These are phyloP conservation scores for Osmerus mordax DNA, from an alignment of 2,113 vertebrate species.

Conservation along the genomic window DNA sequence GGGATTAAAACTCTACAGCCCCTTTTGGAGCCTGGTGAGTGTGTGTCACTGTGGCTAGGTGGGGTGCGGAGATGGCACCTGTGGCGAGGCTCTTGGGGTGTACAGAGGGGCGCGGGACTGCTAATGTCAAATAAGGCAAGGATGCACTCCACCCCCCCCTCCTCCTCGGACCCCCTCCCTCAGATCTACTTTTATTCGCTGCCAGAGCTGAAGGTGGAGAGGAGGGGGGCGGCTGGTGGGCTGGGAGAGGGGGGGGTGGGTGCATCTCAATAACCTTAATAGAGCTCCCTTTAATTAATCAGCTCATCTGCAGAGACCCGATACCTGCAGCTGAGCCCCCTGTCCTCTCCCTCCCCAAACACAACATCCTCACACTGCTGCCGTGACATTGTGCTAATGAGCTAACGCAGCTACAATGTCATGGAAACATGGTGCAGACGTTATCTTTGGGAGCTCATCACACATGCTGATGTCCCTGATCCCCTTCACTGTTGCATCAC, in stretches of 20 bases:
- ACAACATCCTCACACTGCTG: conserved; percentile 41
- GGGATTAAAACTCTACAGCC: conserved; percentile 65
- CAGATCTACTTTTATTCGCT: conserved; percentile 51
- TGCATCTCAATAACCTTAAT: conserved; percentile 72
- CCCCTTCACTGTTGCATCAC: conserved; percentile 59
- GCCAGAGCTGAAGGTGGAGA: conserved; percentile 44
- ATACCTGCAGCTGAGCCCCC: conserved; percentile 67
- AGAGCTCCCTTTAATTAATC: conserved; percentile 75
- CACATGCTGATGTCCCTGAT: conserved; percentile 74
- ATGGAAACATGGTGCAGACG: conserved; percentile 66
- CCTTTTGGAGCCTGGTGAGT: conserved; percentile 62
- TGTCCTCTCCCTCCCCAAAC: conserved; percentile 4
- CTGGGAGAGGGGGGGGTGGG: conserved; percentile 10
- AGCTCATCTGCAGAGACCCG: conserved; percentile 66
- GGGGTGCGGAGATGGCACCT: conserved; percentile 60
- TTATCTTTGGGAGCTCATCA: conserved; percentile 73
- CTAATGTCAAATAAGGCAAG: conserved; percentile 66
- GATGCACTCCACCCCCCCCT: conserved; percentile 47
- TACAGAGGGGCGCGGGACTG: conserved; percentile 36
- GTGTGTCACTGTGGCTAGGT: conserved; percentile 48
- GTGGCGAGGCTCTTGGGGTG: conserved; percentile 52
- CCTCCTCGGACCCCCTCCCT: conserved; percentile 37
- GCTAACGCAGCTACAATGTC: conserved; percentile 73
- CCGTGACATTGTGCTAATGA: conserved; percentile 75
- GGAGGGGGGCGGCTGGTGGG: conserved; percentile 15